These are phyloP conservation scores for Nycticorax nycticorax DNA, from an alignment of 2,113 vertebrate genomes.

Conservation along the genomic window DNA sequence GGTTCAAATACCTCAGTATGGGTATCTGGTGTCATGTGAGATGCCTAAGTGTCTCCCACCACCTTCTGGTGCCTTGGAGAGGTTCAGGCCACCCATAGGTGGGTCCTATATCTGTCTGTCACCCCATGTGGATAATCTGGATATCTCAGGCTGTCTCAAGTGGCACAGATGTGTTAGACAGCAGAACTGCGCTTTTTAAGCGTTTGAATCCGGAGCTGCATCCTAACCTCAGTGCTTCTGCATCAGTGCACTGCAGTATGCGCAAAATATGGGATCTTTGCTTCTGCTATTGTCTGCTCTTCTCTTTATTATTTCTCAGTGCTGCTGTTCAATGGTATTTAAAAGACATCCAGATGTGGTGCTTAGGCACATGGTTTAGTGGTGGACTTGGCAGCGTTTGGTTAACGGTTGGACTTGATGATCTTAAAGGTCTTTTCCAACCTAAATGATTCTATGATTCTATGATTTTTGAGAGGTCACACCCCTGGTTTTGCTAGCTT, in stretches of 20 bases:
- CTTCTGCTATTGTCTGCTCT: background rate
- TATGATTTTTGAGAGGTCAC: background rate
- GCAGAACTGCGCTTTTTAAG: background rate
- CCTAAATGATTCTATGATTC: too few species aligned
- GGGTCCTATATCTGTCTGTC: background rate
- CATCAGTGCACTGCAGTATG: background rate
- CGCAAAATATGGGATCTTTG: background rate
- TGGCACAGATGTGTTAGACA: background rate
- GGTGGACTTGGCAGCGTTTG: too few species aligned
- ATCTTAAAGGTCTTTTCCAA: too few species aligned
- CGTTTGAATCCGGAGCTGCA: background rate
- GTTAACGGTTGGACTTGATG: too few species aligned
- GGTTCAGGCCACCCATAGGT: background rate
- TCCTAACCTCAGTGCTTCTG: background rate
- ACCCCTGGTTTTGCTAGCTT: background rate
- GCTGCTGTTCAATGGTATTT: background rate
- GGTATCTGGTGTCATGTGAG: background rate
- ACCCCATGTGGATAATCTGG: background rate
- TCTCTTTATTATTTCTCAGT: background rate
- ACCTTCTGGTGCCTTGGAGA: background rate
- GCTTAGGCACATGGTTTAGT: too few species aligned
- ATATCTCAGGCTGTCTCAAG: background rate
- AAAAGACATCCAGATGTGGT: too few species aligned
- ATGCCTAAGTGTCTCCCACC: background rate
- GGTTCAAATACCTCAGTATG: accelerated